Evolutionary conservation across 2,888 invertebrate genomes (phyloP).

Genomic region (Parasteatoda lunata): DNA sequence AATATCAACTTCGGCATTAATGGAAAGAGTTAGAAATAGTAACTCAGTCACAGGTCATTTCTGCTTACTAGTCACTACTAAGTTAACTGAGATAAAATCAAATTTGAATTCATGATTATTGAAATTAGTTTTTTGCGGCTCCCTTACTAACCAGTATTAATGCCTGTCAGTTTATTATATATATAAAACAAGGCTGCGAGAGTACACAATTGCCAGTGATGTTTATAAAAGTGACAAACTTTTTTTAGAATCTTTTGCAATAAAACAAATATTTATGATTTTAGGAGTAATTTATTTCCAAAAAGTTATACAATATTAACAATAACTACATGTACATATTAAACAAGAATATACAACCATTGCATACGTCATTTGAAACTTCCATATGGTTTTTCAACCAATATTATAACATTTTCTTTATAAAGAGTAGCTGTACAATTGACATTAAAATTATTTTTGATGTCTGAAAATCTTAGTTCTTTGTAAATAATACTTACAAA

Average conservation of each 20-base stretch:
- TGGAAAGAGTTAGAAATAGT: too few relatives aligned
- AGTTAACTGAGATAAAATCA: too few relatives aligned
- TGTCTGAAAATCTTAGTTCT: neutral
- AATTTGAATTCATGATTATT: too few relatives aligned
- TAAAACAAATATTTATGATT: slow-evolving; percentile 6
- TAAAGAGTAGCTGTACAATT: neutral
- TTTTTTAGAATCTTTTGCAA: neutral
- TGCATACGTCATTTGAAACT: slow-evolving; percentile 15
- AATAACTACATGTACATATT: slow-evolving; percentile 54
- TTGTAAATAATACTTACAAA: neutral
- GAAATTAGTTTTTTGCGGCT: too few relatives aligned
- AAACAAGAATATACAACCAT: slow-evolving; percentile 56
- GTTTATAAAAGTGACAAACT: neutral
- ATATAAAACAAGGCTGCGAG: too few relatives aligned
- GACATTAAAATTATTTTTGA: neutral
- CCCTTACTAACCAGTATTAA: too few relatives aligned
- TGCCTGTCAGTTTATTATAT: too few relatives aligned
- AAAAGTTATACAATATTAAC: slow-evolving; percentile 55
- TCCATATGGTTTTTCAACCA: neutral
- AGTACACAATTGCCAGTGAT: too few relatives aligned
- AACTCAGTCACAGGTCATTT: too few relatives aligned
- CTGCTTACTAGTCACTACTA: too few relatives aligned
- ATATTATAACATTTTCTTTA: neutral
- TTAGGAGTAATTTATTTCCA: slow-evolving; percentile 49
- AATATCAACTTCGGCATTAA: too few relatives aligned